Percentiles rank a stretch among this genome's conserved stretches.
Evolutionary conservation across 2,797 vertebrate genomes (phyloP).

Genomic region (Hypotaenidia okinawae): DNA sequence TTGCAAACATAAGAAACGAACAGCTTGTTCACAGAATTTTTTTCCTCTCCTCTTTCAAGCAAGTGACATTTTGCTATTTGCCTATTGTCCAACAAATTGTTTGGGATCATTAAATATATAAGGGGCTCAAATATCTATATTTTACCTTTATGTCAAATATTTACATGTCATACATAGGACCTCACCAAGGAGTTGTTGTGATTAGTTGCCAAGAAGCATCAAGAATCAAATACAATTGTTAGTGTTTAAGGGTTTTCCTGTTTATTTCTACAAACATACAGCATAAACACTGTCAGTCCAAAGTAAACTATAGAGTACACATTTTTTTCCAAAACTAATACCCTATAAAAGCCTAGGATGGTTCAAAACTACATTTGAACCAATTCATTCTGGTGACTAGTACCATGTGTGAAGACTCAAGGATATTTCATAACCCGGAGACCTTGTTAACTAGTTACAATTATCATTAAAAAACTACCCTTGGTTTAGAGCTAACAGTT

Average conservation of each 20-base stretch:
- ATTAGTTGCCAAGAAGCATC: constrained; percentile 82
- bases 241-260: constrained; percentile 86
- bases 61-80: constrained; percentile 12
- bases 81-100: constrained; percentile 62
- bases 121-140: constrained; percentile 71
- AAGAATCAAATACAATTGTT: constrained; percentile 82
- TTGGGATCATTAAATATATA: constrained; percentile 70
- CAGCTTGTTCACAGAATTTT: not conserved
- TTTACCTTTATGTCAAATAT: constrained; percentile 85
- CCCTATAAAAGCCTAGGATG: constrained; percentile 54
- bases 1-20: not conserved
- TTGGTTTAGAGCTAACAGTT: not conserved
- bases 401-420: constrained; percentile 70
- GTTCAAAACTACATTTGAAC: constrained; percentile 66
- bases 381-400: constrained; percentile 45
- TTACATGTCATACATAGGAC: constrained; percentile 79
- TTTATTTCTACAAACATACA: constrained; percentile 86
- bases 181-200: constrained; percentile 85
- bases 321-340: constrained; percentile 75
- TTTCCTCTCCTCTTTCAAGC: not conserved
- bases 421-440: constrained; percentile 69
- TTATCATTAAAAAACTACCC: constrained; percentile 43
- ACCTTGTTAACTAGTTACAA: constrained; percentile 75
- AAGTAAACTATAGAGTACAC: constrained; percentile 79
- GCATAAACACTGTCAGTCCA: constrained; percentile 84